These are phyloP conservation scores for Scytalopus superciliaris DNA, from an alignment of 2,113 vertebrate genomes.

Conservation along the genomic window DNA sequence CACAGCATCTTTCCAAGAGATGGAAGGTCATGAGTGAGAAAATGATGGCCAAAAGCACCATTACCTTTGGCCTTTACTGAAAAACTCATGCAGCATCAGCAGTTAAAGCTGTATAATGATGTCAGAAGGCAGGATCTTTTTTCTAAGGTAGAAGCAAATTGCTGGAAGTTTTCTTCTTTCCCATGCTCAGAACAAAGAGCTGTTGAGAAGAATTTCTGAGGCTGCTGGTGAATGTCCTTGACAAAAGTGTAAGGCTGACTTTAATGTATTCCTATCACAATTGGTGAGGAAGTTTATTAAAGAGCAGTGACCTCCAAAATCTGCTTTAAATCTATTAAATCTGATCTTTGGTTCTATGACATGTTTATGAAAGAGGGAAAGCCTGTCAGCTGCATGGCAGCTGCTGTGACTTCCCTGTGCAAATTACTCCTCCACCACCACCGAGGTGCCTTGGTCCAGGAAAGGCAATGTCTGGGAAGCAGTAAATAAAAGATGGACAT, in stretches of 20 bases:
- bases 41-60: neutral
- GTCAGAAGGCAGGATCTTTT: neutral
- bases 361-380: neutral
- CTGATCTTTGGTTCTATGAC: neutral
- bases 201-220: neutral
- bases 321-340: neutral
- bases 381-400: neutral
- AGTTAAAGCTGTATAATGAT: neutral
- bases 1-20: neutral
- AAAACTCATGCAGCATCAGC: neutral
- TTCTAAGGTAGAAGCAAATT: neutral
- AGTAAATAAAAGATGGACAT: neutral
- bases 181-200: neutral
- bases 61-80: neutral
- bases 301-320: neutral
- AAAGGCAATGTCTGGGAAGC: neutral
- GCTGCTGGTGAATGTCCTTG: neutral
- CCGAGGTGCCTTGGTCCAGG: neutral
- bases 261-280: neutral
- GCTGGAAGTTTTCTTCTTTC: neutral
- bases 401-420: neutral
- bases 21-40: neutral
- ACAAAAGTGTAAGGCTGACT: neutral
- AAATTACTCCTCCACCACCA: neutral
- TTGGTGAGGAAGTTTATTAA: fast-evolving